Percentiles rank a stretch among this genome's conserved stretches.
Evolutionary conservation across 2,797 vertebrate genomes (phyloP).

Genomic region (Myoxocephalus aenaeus): DNA sequence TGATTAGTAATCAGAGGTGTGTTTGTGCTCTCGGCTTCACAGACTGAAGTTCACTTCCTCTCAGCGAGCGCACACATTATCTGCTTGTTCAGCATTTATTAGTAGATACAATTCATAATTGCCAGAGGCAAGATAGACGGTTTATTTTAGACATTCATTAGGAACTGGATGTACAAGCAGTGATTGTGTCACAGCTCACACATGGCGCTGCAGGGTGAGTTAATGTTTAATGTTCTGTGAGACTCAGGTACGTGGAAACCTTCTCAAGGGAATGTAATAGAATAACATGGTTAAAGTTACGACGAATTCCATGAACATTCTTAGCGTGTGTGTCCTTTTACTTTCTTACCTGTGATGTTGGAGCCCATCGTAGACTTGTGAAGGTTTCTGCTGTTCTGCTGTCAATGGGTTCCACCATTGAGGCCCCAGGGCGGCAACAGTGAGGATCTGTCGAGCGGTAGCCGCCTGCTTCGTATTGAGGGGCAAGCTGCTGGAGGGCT

Average conservation of each 20-base stretch:
- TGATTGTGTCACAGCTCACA: not conserved
- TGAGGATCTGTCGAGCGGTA: too few relatives aligned
- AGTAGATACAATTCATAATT: constrained; percentile 26
- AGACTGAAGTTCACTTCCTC: constrained; percentile 40
- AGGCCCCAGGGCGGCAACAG: too few relatives aligned
- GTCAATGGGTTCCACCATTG: too few relatives aligned
- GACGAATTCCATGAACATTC: too few relatives aligned
- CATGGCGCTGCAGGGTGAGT: constrained; percentile 4
- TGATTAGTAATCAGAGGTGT: constrained; percentile 21
- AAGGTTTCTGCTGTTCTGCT: too few relatives aligned
- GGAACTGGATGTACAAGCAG: not conserved
- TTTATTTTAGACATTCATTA: not conserved
- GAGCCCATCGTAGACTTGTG: too few relatives aligned
- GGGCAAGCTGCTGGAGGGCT: too few relatives aligned
- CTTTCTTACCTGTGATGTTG: too few relatives aligned
- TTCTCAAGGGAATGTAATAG: too few relatives aligned
- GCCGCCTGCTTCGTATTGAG: too few relatives aligned
- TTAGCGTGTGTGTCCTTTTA: too few relatives aligned
- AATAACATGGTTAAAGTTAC: too few relatives aligned
- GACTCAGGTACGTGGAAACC: not conserved
- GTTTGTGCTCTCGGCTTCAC: not conserved
- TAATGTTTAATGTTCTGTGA: constrained; percentile 23
- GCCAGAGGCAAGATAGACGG: not conserved
- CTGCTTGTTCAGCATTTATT: constrained; percentile 28
- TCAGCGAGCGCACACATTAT: not conserved